These are phyloP conservation scores for Linepithema humile DNA, from an alignment of 1,140 invertebrate genomes.

Conservation along the genomic window DNA sequence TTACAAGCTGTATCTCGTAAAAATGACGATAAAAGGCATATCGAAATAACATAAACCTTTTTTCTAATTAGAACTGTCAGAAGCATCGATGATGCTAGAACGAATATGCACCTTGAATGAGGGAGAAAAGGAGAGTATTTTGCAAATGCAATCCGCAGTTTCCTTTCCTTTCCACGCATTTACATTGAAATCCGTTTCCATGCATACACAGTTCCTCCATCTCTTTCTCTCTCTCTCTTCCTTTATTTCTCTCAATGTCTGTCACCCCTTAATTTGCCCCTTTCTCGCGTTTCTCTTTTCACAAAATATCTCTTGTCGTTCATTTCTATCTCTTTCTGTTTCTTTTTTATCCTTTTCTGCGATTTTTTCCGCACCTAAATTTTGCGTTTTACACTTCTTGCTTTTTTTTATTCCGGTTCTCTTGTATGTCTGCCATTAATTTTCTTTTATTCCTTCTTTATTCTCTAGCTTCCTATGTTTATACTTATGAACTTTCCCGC, in stretches of 20 bases:
- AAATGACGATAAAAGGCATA: neutral
- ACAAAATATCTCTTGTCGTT: conserved; percentile 23
- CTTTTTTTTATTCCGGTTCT: neutral
- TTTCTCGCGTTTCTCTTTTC: neutral
- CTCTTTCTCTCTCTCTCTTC: neutral
- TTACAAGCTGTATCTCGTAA: neutral
- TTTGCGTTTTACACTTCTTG: conserved; percentile 23
- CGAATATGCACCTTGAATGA: conserved; percentile 14
- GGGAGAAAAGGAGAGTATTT: conserved; percentile 32
- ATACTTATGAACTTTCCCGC: neutral
- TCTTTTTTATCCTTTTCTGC: conserved; percentile 1
- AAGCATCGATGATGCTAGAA: neutral
- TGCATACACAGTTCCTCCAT: conserved; percentile 39
- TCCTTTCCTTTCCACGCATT: conserved; percentile 45
- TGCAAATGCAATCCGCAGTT: conserved; percentile 44
- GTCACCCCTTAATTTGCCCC: neutral
- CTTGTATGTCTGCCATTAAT: neutral
- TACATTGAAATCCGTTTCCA: conserved; percentile 53
- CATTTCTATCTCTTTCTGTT: conserved; percentile 9
- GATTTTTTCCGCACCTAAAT: neutral
- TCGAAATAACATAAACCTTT: neutral
- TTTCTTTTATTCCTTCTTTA: neutral
- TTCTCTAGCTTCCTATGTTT: neutral
- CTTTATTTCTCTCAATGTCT: conserved; percentile 28
- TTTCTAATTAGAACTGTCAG: conserved; percentile 29